A percentile compares a stretch with the other conserved stretches of the same genome.
Conservation (phyloP, 1,140 invertebrate species). For the Geopemphigus sp. region DNA sequence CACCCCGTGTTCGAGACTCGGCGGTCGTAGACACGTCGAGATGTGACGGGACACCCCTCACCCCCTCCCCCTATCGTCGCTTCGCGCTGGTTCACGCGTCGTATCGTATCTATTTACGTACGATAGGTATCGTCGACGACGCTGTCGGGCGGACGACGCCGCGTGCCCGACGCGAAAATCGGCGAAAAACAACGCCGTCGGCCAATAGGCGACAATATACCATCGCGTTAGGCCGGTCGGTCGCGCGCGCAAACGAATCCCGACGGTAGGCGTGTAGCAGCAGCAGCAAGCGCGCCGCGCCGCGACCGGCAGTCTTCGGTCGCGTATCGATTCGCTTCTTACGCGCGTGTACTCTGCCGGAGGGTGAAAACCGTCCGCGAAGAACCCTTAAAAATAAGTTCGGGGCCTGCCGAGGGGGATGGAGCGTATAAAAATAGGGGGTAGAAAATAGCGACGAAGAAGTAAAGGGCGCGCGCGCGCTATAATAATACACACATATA, state of each 20-base stretch:
- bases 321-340: slow-evolving; percentile 25
- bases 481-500: too few relatives aligned
- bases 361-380: not conserved
- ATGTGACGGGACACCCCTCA: not conserved
- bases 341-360: slow-evolving; percentile 1
- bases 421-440: slow-evolving; percentile 28
- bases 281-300: not conserved
- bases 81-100: too few relatives aligned
- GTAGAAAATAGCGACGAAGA: not conserved
- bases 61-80: too few relatives aligned
- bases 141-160: too few relatives aligned
- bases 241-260: too few relatives aligned
- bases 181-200: too few relatives aligned
- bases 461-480: not conserved
- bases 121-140: too few relatives aligned
- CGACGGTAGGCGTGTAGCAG: too few relatives aligned
- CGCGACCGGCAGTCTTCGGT: not conserved
- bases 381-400: slow-evolving; percentile 27
- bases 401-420: not conserved
- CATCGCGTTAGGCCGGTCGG: too few relatives aligned
- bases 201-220: too few relatives aligned
- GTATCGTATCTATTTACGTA: too few relatives aligned
- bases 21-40: not conserved
- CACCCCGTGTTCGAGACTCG: slow-evolving; percentile 5
- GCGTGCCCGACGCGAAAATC: too few relatives aligned